Evolutionary conservation across 2,797 vertebrate species (phyloP), one percentile per base, ranked within the genome.

Genomic region (Atherinosoma microstoma): DNA sequence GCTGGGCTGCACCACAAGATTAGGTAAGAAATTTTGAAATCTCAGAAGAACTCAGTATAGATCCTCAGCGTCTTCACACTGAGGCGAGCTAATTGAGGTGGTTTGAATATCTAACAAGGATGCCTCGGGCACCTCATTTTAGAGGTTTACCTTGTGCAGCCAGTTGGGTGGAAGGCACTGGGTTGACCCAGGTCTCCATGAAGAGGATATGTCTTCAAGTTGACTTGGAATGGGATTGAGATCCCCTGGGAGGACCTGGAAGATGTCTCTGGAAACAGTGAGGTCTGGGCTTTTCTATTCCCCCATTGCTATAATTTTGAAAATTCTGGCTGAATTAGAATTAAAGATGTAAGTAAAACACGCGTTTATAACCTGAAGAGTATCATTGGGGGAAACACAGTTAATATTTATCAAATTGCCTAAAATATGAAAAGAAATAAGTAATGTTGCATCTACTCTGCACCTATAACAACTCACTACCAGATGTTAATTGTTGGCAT

Each of bases 281-380:
- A 40, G 24, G 13, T 38, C 22, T 42, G 40, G 18, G 8, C 35
- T 15, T 58, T 40, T 58, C 15, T 22, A 16, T 11, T 53, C 20
- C 20, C 36, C 40, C 9, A 34, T 35, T 53, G 67, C 45, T 36
- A 20, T 53, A 2, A 34, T 49, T 69, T 69, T 36, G 34, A 65
- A 20, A 45, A 30, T 7, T 9, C 34, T 56, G 24, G 35, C 12
- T 30, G 34, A 20, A 53, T 38, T 32, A 34, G 18, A 56, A 5
- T 66, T 3, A n/a, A 20, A 56, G 24, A 38, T 49, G 6, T 51
- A 45, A 29, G 12, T 38, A 24, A 54, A 54, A 27, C 24, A 15
- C 12, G 3, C 15, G 30, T 56, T 13, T 15, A 54, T 2, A 57
- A 30, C 12, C 11, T n/a, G 6, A 27, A 54, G 8, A 29, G n/a